Conservation (phyloP, 2,113 vertebrate genomes). For the Lepus timidus region DNA sequence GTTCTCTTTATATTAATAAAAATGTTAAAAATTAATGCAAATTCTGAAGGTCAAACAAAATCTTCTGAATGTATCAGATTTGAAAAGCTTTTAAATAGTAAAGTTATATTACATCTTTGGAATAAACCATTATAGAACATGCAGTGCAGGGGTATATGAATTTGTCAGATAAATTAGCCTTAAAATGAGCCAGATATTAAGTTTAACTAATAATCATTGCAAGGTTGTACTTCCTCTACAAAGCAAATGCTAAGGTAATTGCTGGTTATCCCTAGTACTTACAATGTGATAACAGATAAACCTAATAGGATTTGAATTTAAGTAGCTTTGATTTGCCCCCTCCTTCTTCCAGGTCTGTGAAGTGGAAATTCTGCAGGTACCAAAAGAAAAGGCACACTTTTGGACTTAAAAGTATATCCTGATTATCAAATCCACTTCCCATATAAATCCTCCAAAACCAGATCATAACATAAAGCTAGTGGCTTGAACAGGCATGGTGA, state of each 20-base stretch:
- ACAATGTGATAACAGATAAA: slow-evolving; percentile 76
- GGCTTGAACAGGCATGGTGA: background rate
- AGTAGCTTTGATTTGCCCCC: slow-evolving; percentile 44
- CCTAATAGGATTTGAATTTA: slow-evolving; percentile 78
- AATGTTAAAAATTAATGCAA: background rate
- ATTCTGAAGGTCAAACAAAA: slow-evolving; percentile 62
- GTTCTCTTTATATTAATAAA: too few relatives aligned
- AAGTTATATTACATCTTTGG: slow-evolving; percentile 47
- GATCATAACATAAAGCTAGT: background rate
- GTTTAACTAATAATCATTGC: slow-evolving; percentile 63
- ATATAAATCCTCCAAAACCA: background rate
- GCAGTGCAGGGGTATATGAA: background rate
- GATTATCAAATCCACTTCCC: background rate
- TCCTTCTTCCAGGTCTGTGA: slow-evolving; percentile 41
- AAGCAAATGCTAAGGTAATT: slow-evolving; percentile 67
- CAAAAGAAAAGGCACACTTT: slow-evolving; percentile 12
- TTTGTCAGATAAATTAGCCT: background rate
- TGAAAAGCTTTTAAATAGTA: slow-evolving; percentile 39
- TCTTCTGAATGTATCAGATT: slow-evolving; percentile 13
- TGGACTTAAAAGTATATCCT: background rate
- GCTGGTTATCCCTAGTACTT: slow-evolving; percentile 74
- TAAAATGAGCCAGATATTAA: slow-evolving; percentile 51
- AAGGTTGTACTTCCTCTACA: slow-evolving; percentile 16
- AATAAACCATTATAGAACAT: slow-evolving; percentile 19
- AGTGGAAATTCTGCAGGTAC: slow-evolving; percentile 64